Conservation (phyloP, 2,888 invertebrate species). For the Pachycephus smyrnensis region DNA sequence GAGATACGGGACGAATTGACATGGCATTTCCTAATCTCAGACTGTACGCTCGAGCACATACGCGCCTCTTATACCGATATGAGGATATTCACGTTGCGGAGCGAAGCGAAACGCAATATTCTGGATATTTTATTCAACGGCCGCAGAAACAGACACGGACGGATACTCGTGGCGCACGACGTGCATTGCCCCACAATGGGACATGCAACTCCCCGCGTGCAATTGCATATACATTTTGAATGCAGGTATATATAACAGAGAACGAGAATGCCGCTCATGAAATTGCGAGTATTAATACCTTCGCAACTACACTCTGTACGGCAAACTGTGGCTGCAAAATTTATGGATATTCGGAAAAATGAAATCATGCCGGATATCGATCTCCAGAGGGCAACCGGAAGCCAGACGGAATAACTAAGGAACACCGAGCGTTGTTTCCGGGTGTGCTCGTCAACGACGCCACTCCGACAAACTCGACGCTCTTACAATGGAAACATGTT, state of each 20-base stretch:
- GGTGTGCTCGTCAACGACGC: background rate
- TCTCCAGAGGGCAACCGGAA: background rate
- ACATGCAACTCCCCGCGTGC: conserved; percentile 33
- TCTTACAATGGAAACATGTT: background rate
- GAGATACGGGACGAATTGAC: background rate
- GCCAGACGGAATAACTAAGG: background rate
- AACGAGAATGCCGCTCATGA: background rate
- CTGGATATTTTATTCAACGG: conserved; percentile 34
- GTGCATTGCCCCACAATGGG: conserved; percentile 28
- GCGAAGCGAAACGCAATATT: conserved; percentile 11
- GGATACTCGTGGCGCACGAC: conserved; percentile 28
- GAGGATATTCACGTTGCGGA: conserved; percentile 6
- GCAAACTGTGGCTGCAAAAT: background rate
- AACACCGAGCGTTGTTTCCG: background rate
- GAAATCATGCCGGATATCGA: background rate
- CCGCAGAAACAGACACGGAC: conserved; percentile 27
- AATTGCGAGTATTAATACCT: background rate
- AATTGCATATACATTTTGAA: conserved; percentile 28
- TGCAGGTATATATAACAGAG: conserved; percentile 13
- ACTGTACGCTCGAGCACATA: background rate
- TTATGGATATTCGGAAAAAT: background rate
- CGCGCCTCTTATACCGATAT: background rate
- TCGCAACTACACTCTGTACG: background rate
- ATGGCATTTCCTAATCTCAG: background rate
- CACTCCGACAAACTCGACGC: background rate